These are phyloP conservation scores for Ctenochaetus hawaiiensis DNA, from an alignment of 2,797 vertebrate genomes.

Conservation along the genomic window DNA sequence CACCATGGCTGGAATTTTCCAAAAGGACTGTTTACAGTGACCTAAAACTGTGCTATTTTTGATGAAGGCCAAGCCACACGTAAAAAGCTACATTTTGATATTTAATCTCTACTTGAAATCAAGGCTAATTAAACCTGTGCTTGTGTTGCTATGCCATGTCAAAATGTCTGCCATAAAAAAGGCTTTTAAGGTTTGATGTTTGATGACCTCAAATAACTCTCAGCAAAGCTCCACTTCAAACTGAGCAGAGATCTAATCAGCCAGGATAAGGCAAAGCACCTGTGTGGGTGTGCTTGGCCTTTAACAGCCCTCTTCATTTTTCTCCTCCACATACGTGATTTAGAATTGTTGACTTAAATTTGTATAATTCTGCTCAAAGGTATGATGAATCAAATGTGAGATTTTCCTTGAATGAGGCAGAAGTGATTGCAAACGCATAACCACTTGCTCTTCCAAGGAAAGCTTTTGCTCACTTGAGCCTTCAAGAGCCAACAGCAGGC, in stretches of 20 bases:
- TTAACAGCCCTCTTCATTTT: neutral
- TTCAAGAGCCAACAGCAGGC: neutral
- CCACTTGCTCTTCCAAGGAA: neutral
- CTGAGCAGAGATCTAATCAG: conserved; percentile 16
- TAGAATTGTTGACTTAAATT: conserved; percentile 4
- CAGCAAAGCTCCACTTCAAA: conserved; percentile 16
- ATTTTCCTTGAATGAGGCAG: neutral
- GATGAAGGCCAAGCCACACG: too few species aligned
- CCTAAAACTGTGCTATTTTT: too few species aligned
- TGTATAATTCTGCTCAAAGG: neutral
- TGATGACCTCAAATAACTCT: neutral
- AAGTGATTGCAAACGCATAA: neutral
- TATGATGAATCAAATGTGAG: neutral
- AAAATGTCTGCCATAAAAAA: neutral
- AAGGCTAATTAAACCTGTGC: neutral
- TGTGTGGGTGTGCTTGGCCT: neutral
- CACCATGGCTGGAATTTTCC: too few species aligned
- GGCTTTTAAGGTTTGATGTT: neutral
- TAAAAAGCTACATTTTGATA: too few species aligned
- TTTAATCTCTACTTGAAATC: too few species aligned
- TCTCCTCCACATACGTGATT: neutral
- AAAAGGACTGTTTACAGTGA: too few species aligned
- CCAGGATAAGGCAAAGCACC: conserved; percentile 13
- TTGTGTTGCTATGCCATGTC: neutral
- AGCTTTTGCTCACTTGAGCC: neutral